These are phyloP conservation scores for Clarias batrachus DNA, from an alignment of 2,113 vertebrate species.

Conservation along the genomic window DNA sequence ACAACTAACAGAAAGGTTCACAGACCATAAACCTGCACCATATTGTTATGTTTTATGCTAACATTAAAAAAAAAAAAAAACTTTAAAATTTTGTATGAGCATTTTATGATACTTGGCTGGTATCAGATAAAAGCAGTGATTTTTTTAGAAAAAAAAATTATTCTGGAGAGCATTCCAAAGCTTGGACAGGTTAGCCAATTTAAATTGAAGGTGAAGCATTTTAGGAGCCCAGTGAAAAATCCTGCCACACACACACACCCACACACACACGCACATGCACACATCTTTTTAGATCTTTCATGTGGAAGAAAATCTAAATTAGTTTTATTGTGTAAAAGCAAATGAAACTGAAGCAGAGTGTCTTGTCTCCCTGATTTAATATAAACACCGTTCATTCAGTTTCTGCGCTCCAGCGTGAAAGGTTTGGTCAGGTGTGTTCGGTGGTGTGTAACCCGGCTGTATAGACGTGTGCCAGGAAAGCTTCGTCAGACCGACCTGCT, in stretches of 20 bases:
- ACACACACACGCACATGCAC: background rate
- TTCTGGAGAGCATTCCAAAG: background rate
- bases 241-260: too few relatives aligned
- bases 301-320: background rate
- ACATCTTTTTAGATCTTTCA: background rate
- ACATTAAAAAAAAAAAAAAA: background rate
- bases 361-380: background rate
- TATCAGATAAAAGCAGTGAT: background rate
- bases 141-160: background rate
- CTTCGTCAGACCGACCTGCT: slow-evolving; percentile 50
- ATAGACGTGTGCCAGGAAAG: slow-evolving; percentile 35
- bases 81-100: background rate
- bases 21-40: too few relatives aligned
- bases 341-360: background rate
- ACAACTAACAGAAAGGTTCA: background rate
- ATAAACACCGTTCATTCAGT: background rate
- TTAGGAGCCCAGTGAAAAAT: background rate
- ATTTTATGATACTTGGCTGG: background rate
- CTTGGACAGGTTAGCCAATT: background rate
- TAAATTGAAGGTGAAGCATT: background rate
- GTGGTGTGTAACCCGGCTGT: background rate
- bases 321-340: background rate
- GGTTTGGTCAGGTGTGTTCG: slow-evolving; percentile 27
- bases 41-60: background rate
- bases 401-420: background rate